Evolutionary conservation across 2,888 invertebrate species (phyloP), one percentile per base, ranked within the genome.

Genomic region (Dexiosoma caninum): DNA sequence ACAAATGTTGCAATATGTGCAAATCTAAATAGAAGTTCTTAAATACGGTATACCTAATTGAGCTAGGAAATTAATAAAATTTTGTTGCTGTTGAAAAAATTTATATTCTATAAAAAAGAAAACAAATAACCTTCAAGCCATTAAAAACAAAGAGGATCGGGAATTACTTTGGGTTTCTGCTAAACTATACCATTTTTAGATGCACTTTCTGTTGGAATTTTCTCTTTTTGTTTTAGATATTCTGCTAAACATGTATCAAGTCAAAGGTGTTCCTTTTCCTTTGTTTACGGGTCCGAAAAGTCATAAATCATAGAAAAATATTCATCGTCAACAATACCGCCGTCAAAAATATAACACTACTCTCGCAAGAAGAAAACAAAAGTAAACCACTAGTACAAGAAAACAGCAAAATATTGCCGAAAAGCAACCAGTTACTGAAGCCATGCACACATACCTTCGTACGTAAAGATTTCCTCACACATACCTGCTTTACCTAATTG

Each of bases 291-390:
- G 72, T 32, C 66, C 37, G 49, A 69, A 75, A 64, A 60, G 72
- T 55, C 74, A 82, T 84, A 84, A 84, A 84, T 84, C 82, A 84
- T 84, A 81, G n/a, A n/a, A 83, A 81, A 83, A 83, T 82, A 82
- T 79, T 74, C 72, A 76, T 53, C 72, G 78, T 80, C 83, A 82
- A 79, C 69, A 78, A 62, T 42, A 67, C 40, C 74, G 55, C 69
- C 60, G 53, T 70, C 66, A 74, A 67, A 76, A 59, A 49, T n/a
- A 53, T 69, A 80, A 81, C 64, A 75, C 78, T 78, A 82, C 59
- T 49, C 70, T 55, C 44, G n/a, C 53, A 14, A 78, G 7, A 57
- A 70, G 67, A 67, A 80, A 74, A 67, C 55, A 76, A 74, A 64
- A 79, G 35, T 67, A 59, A 59, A 53, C 64, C 57, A 78, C 42